Evolutionary conservation across 2,797 vertebrate genomes (phyloP), one percentile per base, ranked within the genome.

Genomic region (Heliangelus exortis): DNA sequence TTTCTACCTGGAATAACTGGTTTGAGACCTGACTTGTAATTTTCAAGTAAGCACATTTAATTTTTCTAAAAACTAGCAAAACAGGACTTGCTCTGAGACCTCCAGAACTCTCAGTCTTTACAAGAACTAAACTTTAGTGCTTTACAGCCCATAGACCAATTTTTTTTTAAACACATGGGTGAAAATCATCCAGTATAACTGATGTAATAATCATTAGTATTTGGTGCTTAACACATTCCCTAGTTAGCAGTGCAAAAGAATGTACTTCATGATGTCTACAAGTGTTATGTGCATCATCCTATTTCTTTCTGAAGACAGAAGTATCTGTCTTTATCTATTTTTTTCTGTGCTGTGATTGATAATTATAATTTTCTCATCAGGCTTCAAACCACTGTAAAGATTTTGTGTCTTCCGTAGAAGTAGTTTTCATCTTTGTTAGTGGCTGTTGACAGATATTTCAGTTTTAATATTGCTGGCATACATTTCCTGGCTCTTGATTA

Each of bases 341-440:
- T 85, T 72, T 82, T 55, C 77, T 62, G 29, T 74, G 74, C 28
- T 88, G 41, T 66, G 73, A 84, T 55, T 77, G 61, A 57, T 74
- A 90, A 93, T 92, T 80, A 71, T 8, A 62, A 28, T 71, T 90
- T 94, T 67, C 43, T 85, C n/a, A 78, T 86, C 61, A 86, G 47
- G n/a, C 47, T 72, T 89, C 53, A 78, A 73, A 68, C 15, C 31
- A 69, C 51, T 62, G 39, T 26, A 78, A 88, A 77, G 67, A 68
- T 67, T 89, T 72, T 72, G 15, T 23, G 84, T 36, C 31, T 87
- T 92, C 29, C 18, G 22, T 2, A 4, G 41, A 47, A n/a, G 11
- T 87, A 71, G 14, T 58, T 39, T 54, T 79, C 17, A 50, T 43
- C 23, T 55, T 76, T 82, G 43, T 21, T 47, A 69, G 15, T 12